phyloP scores from a whole-genome alignment of 2,113 vertebrate genomes.

The Platanista minor region DNA sequence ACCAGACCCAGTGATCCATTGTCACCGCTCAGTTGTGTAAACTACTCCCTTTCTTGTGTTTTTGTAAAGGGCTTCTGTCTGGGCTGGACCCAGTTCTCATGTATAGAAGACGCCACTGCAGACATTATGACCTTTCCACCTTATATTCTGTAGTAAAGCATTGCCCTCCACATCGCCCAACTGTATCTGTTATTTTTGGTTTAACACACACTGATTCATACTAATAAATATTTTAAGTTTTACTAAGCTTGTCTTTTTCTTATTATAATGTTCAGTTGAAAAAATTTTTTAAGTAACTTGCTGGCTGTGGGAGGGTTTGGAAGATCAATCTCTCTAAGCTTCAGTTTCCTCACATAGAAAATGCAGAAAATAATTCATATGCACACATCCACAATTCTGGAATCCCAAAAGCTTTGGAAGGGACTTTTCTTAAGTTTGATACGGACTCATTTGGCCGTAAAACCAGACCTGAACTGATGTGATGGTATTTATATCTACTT shows the following conservation, averaged over 20 bases:
- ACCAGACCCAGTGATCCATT: constrained; percentile 33
- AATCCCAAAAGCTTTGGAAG: background rate
- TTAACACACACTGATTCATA: constrained; percentile 75
- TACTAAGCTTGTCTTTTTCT: constrained; percentile 44
- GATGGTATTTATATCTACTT: background rate
- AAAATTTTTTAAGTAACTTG: background rate
- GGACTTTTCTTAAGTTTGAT: background rate
- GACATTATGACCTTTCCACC: constrained; percentile 68
- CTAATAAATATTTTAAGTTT: constrained; percentile 82
- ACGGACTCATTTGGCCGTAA: background rate
- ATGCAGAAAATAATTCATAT: background rate
- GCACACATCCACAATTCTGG: background rate
- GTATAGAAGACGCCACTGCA: constrained; percentile 71
- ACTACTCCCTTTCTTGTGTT: constrained; percentile 63
- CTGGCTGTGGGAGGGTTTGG: background rate
- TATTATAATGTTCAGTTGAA: background rate
- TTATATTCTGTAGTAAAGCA: constrained; percentile 3
- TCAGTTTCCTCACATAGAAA: background rate
- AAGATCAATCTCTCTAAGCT: background rate
- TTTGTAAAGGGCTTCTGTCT: constrained; percentile 75
- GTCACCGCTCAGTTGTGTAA: constrained; percentile 40
- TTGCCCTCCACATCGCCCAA: background rate
- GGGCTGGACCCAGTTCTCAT: constrained; percentile 84
- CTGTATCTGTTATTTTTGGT: constrained; percentile 72
- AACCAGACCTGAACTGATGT: background rate